These are phyloP conservation scores for Drosophila mulleri DNA, from an alignment of 2,888 invertebrate species.

Conservation along the genomic window DNA sequence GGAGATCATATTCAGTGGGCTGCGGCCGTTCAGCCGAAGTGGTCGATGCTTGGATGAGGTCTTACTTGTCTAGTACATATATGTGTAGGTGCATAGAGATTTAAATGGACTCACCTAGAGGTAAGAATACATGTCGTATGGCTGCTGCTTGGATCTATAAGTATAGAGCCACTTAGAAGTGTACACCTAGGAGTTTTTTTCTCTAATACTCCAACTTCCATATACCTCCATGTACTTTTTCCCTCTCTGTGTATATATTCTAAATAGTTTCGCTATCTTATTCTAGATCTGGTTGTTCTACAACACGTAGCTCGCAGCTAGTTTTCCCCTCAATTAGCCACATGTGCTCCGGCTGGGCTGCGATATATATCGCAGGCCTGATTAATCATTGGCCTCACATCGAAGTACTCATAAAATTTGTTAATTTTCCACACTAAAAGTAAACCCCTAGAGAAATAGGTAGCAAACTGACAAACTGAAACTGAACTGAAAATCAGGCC, in stretches of 20 bases:
- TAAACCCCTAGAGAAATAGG: neutral
- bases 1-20: neutral
- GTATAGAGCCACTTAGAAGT: neutral
- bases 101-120: no score
- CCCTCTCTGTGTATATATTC: neutral
- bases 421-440: constrained; percentile 59
- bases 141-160: neutral
- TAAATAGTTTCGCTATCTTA: neutral
- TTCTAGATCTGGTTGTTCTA: neutral
- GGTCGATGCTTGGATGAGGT: neutral
- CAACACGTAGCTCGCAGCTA: neutral
- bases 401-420: constrained; percentile 67
- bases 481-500: constrained; percentile 54
- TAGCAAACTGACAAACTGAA: constrained; percentile 19
- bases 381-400: constrained; percentile 60
- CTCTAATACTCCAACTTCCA: neutral
- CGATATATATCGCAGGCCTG: constrained; percentile 1
- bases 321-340: constrained; percentile 6
- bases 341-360: neutral
- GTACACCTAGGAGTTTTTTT: neutral
- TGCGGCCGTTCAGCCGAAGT: neutral
- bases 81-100: no score
- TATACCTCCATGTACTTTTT: neutral
- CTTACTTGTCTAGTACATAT: no score
- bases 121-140: neutral